A percentile compares a stretch with the other conserved stretches of the same genome.
Conservation (phyloP, 2,888 invertebrate species). For the Ectemnius cavifrons region DNA sequence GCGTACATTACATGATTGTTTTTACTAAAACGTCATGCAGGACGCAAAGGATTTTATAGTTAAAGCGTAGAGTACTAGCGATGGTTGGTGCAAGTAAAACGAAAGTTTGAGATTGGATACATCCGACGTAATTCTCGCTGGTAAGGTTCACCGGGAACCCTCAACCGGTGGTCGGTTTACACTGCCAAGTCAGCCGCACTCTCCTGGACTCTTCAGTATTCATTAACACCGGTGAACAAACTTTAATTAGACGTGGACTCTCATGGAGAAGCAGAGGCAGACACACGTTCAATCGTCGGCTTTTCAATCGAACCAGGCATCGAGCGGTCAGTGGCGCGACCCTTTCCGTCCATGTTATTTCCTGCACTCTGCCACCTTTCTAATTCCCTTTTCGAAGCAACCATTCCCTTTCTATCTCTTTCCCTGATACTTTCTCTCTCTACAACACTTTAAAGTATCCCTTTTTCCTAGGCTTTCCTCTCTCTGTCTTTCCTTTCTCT, state of each 20-base stretch:
- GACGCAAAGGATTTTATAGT: no score
- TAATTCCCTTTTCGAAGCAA: not conserved
- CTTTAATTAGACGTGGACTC: conserved; percentile 60
- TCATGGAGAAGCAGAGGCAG: conserved; percentile 32
- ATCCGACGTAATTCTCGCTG: no score
- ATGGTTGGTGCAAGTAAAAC: no score
- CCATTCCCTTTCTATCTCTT: no score
- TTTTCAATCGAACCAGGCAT: conserved; percentile 4
- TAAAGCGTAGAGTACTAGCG: no score
- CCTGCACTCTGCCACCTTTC: conserved; percentile 3
- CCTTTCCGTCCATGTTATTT: not conserved
- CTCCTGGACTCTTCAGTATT: conserved; percentile 30
- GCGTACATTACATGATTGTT: no score
- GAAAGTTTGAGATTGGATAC: no score
- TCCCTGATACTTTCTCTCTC: no score
- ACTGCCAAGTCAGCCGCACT: conserved; percentile 4
- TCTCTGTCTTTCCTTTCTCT: not conserved
- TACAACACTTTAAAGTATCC: no score
- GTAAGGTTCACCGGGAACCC: no score
- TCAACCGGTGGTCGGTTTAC: no score
- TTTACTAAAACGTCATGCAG: no score
- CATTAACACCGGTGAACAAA: conserved; percentile 54
- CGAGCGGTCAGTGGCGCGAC: not conserved
- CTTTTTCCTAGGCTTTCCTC: not conserved
- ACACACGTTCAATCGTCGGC: conserved; percentile 28